Conservation (phyloP, 2,888 invertebrate genomes). For the Sminthurinus aureus region DNA sequence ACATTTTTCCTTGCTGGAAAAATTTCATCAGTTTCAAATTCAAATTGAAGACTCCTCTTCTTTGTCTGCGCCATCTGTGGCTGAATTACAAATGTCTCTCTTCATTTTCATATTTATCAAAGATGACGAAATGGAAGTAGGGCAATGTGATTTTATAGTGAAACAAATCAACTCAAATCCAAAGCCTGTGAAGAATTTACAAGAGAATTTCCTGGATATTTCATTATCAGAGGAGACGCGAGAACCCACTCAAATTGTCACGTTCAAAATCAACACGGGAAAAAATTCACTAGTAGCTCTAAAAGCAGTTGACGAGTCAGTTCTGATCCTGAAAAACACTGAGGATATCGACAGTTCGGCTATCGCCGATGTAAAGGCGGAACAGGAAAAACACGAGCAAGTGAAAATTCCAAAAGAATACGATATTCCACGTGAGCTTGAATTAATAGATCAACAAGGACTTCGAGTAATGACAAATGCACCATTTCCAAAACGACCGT, state of each 20-base stretch:
- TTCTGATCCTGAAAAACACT: constrained; percentile 75
- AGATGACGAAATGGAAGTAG: no score
- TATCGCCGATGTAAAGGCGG: constrained; percentile 42
- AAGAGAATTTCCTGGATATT: constrained; percentile 74
- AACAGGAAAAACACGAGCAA: neutral
- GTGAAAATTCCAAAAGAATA: neutral
- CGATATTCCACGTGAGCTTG: neutral
- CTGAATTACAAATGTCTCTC: no score
- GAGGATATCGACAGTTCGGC: constrained; percentile 71
- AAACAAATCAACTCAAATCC: no score
- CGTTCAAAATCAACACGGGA: constrained; percentile 79
- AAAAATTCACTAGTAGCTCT: constrained; percentile 86
- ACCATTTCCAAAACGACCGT: neutral
- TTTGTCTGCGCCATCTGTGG: no score
- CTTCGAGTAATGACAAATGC: neutral
- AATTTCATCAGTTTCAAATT: no score
- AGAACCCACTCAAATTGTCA: constrained; percentile 79
- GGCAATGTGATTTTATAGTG: no score
- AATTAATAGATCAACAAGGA: neutral
- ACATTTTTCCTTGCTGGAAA: no score
- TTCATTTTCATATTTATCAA: no score
- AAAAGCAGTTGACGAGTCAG: constrained; percentile 86
- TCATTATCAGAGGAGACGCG: constrained; percentile 70
- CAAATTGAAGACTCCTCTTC: no score
- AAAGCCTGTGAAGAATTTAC: no score